Evolutionary conservation across 2,888 invertebrate genomes (phyloP), one percentile per base, ranked within the genome.

Genomic region (Syrphus vitripennis): DNA sequence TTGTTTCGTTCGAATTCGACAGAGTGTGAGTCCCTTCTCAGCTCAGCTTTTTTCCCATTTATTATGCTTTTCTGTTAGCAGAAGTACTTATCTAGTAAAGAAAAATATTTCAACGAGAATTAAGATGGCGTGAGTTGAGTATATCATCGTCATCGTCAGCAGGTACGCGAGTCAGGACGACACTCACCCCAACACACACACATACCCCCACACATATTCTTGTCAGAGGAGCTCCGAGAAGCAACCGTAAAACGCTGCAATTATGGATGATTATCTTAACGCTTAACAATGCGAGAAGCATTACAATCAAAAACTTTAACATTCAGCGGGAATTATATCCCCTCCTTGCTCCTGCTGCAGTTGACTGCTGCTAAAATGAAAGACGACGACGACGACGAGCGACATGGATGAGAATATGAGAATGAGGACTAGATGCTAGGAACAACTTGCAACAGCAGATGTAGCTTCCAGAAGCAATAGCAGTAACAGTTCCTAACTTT

Each of bases 261-360:
- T 86, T 86, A 86, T 86, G 84, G 63, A 77, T 77, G 81, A 86
- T 86, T 86, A 86, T 86, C 76, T 71, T 72, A 50, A 65, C 76
- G 81, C 81, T 84, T 69, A 81, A 81, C 81, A 86, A 86, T 86
- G 77, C 80, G 69, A 81, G 69, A 57, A 81, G 81, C 81, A 81
- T 86, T 77, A 86, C 81, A 86, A 81, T 86, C 84, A 81, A 77
- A 86, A 86, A 86, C 76, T 86, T 86, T 70, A 77, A 69, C 81
- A 86, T 86, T 86, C 81, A 77, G 77, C 81, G 16, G 63, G 72
- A 81, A 81, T 86, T 81, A 84, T 81, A 72, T 72, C 61, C 69
- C 45, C 37, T 57, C 24, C 55, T 45, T 65, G 45, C 37, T 69
- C 24, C 70, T 63, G 40, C 29, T 61, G 16, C 70, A 57, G 21